Conservation (phyloP, 2,888 invertebrate species). For the Aspidiotus destructor region DNA sequence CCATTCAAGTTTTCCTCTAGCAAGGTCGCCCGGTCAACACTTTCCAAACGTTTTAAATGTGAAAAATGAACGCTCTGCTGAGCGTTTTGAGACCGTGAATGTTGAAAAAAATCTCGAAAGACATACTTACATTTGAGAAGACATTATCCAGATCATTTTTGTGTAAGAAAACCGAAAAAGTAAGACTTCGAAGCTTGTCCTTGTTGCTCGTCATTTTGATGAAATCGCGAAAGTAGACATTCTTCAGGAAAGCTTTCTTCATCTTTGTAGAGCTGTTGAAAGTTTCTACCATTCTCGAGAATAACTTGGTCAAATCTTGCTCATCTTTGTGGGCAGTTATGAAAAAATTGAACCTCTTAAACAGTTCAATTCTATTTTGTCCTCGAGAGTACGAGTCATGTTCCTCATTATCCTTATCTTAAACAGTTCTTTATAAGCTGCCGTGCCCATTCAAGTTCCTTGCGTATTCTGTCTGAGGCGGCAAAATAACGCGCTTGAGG, state of each 20-base stretch:
- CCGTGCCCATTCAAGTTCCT: neutral
- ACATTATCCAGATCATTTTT: neutral
- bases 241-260: constrained; percentile 1
- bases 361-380: too few relatives aligned
- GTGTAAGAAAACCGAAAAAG: neutral
- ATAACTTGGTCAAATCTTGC: neutral
- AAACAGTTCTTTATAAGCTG: neutral
- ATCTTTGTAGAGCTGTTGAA: neutral
- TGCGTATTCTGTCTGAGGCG: neutral
- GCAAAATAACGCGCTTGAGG: constrained; percentile 1
- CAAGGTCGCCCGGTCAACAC: neutral
- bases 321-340: neutral
- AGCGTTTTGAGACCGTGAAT: neutral
- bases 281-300: neutral
- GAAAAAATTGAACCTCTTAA: neutral
- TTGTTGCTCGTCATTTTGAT: neutral
- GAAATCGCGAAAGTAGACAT: neutral
- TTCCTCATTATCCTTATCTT: too few relatives aligned
- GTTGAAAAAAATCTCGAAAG: neutral
- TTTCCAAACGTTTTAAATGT: neutral
- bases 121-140: too few relatives aligned
- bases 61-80: neutral
- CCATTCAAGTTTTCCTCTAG: neutral
- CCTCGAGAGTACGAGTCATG: too few relatives aligned
- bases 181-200: neutral